Evolutionary conservation across 2,113 vertebrate genomes (phyloP), one percentile per base, ranked within the genome.

Genomic region (Ochotona curzoniae): DNA sequence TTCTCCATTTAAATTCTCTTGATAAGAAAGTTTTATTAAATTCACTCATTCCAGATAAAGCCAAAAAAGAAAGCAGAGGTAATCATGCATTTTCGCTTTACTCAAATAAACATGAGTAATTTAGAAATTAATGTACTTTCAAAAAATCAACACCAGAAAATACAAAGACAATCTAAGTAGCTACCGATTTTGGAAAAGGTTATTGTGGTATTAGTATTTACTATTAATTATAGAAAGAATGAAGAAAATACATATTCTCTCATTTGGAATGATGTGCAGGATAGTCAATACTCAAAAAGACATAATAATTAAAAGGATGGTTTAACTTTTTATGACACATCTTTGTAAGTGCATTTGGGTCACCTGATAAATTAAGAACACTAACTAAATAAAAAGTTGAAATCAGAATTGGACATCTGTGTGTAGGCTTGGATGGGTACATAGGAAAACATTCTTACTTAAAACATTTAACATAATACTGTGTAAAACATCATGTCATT

Each of bases 121-220:
- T 86, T 75, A 89, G 0, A 81, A 69, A 82, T 51, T 83, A 66
- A 83, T 64, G 5, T 38, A 11, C 54, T 32, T 66, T 2, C 69
- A 61, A 78, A 80, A 94, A 90, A 86, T 38, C 95, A 80, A 64
- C 63, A 66, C 28, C 14, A 67, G 66, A 10, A 79, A 83, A 93
- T 63, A 87, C 1, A 47, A 21, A 91, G 23, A 66, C 10, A 69
- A 26, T 9, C 2, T 60, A 88, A 78, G 25, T 47, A 81, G 47
- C 74, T 79, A 60, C 32, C 26, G 47, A 18, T 0, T 15, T 75
- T 57, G 10, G 21, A 11, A 67, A 85, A 87, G 10, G 8, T 21
- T 38, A 51, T 47, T 47, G 13, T 10, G 21, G 18, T 32, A 69
- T 9, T 87, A 15, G 83, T 13, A 18, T 9, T 63, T 23, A 76